Conservation (phyloP, 2,113 vertebrate species). For the Tympanuchus pallidicinctus region DNA sequence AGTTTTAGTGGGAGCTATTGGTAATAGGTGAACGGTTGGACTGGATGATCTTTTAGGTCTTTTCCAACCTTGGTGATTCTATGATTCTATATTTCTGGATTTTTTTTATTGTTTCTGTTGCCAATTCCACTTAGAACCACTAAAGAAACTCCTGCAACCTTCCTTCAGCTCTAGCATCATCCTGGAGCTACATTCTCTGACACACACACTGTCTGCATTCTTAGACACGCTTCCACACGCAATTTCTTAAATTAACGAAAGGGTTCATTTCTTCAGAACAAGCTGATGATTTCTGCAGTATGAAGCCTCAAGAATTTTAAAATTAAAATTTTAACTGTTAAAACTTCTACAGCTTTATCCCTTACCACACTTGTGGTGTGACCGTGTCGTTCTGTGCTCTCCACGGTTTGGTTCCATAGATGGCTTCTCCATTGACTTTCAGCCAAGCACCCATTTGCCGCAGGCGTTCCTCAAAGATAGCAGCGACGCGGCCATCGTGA, state of each 20-base stretch:
- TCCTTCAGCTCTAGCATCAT: background rate
- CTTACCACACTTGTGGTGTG: conserved; percentile 87
- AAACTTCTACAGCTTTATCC: background rate
- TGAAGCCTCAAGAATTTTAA: background rate
- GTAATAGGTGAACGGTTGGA: no score
- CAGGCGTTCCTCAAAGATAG: conserved; percentile 92
- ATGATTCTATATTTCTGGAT: background rate
- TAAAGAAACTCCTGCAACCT: background rate
- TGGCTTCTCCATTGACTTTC: conserved; percentile 88
- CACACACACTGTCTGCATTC: background rate
- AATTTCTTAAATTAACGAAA: background rate
- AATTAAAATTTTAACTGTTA: background rate
- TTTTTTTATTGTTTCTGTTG: background rate
- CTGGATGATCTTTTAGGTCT: no score
- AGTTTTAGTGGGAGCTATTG: background rate
- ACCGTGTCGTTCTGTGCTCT: conserved; percentile 87
- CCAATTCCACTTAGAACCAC: background rate
- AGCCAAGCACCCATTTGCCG: conserved; percentile 93
- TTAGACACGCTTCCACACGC: background rate
- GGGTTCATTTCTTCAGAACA: background rate
- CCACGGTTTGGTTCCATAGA: conserved; percentile 90
- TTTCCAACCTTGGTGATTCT: no score
- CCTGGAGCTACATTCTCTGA: background rate
- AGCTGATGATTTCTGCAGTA: background rate
- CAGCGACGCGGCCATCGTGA: conserved; percentile 86